Evolutionary conservation across 1,140 invertebrate genomes (phyloP).

Genomic region (Antheraea mylitta): DNA sequence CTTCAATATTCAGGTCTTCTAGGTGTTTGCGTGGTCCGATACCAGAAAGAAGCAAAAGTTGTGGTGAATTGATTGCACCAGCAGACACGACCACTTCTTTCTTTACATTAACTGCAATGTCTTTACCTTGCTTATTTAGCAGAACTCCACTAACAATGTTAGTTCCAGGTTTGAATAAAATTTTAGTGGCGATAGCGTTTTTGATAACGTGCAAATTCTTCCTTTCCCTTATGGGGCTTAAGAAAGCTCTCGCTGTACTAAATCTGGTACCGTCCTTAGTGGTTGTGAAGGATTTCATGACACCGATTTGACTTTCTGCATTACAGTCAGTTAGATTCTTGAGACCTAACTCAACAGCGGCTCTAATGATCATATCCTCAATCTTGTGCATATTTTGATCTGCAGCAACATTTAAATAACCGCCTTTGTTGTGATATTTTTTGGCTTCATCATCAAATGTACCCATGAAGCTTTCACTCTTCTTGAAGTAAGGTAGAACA

Average conservation of each 20-base stretch:
- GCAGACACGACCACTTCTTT: conserved; percentile 86
- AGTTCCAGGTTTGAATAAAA: conserved; percentile 79
- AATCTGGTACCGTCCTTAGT: conserved; percentile 75
- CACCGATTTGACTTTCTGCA: conserved; percentile 70
- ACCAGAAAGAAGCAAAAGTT: conserved; percentile 87
- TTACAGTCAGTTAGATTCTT: conserved; percentile 79
- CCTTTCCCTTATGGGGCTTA: conserved; percentile 75
- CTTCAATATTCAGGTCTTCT: conserved; percentile 80
- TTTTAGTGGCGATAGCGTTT: conserved; percentile 80
- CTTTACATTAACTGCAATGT: conserved; percentile 66
- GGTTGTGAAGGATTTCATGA: conserved; percentile 57
- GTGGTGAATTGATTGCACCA: conserved; percentile 84
- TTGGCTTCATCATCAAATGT: conserved; percentile 44
- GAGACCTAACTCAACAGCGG: conserved; percentile 86
- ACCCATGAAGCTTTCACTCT: conserved; percentile 82
- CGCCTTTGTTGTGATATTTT: conserved; percentile 84
- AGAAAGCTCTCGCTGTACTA: conserved; percentile 77
- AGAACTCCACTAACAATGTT: conserved; percentile 80
- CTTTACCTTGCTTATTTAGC: conserved; percentile 76
- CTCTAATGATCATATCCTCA: conserved; percentile 85
- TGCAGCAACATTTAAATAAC: conserved; percentile 88
- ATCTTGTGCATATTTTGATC: conserved; percentile 83
- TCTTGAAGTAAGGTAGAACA: conserved; percentile 70
- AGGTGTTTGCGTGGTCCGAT: conserved; percentile 86
- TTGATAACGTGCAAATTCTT: conserved; percentile 85